Conservation (phyloP, 2,113 vertebrate species). For the Carassius carassius region DNA sequence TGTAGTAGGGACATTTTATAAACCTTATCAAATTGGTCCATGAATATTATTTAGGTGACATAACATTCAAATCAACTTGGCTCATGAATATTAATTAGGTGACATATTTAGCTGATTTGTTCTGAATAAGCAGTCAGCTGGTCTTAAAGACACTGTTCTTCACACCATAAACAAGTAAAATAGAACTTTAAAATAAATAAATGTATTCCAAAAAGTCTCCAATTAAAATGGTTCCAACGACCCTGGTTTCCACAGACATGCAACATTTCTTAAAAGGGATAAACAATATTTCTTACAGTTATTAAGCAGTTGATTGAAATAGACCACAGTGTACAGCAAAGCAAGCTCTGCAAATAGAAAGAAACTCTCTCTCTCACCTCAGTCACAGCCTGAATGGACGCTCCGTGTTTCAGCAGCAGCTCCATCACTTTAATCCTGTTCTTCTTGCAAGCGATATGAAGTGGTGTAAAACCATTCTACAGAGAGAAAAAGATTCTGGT, state of each 20-base stretch:
- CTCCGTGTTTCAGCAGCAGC: slow-evolving; percentile 93
- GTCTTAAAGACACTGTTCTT: neutral
- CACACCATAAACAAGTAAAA: too few relatives aligned
- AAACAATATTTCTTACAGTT: neutral
- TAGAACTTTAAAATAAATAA: too few relatives aligned
- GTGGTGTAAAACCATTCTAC: slow-evolving; percentile 97
- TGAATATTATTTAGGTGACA: too few relatives aligned
- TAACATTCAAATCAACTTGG: neutral
- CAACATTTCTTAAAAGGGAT: neutral
- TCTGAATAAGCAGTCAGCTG: neutral
- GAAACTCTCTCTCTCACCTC: slow-evolving; percentile 76
- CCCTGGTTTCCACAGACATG: neutral
- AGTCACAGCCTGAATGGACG: slow-evolving; percentile 96
- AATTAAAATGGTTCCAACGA: neutral
- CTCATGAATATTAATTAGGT: too few relatives aligned
- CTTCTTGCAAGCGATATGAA: slow-evolving; percentile 99
- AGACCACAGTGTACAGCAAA: neutral
- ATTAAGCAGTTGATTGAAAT: neutral
- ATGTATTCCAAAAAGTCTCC: neutral
- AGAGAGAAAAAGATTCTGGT: neutral
- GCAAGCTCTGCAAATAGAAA: neutral
- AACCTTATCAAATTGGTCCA: neutral
- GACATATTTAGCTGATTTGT: neutral
- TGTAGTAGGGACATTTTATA: neutral
- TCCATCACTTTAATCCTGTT: slow-evolving; percentile 99